Evolutionary conservation across 1,140 invertebrate genomes (phyloP).

Genomic region (Radopholus similis): DNA sequence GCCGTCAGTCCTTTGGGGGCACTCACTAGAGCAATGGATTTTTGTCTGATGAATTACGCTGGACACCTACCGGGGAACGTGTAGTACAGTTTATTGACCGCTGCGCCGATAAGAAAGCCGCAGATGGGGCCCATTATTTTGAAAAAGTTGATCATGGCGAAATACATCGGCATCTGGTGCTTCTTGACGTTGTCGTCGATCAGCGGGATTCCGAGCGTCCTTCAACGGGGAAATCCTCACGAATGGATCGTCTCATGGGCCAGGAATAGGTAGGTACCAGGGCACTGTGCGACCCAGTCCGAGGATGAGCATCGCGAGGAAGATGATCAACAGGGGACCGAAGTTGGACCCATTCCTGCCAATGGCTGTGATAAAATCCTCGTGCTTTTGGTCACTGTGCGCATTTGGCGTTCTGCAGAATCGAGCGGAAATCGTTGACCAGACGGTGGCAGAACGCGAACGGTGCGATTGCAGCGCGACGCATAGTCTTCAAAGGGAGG

Average conservation of each 20-base stretch:
- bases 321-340: slow-evolving; percentile 53
- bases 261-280: not conserved
- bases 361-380: not conserved
- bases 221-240: slow-evolving; percentile 23
- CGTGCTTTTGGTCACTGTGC: not conserved
- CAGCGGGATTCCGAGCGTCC: slow-evolving; percentile 57
- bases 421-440: slow-evolving; percentile 49
- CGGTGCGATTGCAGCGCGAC: slow-evolving; percentile 22
- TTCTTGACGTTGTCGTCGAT: slow-evolving; percentile 58
- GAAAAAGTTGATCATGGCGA: slow-evolving; percentile 57
- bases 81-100: slow-evolving; percentile 56
- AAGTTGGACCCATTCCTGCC: slow-evolving; percentile 33
- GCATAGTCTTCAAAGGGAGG: slow-evolving; percentile 13
- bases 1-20: slow-evolving; percentile 22
- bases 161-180: slow-evolving; percentile 55
- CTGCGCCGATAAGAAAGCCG: slow-evolving; percentile 54
- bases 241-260: not conserved
- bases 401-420: slow-evolving; percentile 33
- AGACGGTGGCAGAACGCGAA: slow-evolving; percentile 54
- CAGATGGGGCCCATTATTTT: slow-evolving; percentile 57
- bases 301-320: slow-evolving; percentile 45
- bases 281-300: slow-evolving; percentile 46
- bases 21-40: slow-evolving; percentile 11
- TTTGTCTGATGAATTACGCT: not conserved
- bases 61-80: slow-evolving; percentile 29